Evolutionary conservation across 2,113 vertebrate species (phyloP).

Genomic region (Okapia johnstoni): DNA sequence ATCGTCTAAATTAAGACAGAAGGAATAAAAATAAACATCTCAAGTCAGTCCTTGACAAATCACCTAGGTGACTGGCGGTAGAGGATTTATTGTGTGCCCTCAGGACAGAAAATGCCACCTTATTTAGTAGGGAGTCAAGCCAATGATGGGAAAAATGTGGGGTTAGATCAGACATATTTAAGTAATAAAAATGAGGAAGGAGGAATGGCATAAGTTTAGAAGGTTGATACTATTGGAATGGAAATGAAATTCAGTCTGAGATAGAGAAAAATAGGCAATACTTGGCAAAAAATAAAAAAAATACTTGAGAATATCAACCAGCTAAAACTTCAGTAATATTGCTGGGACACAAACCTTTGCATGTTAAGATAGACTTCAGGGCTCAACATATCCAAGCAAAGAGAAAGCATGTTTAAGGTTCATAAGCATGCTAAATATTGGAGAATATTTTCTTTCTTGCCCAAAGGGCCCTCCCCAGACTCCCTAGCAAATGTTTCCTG

Average conservation of each 20-base stretch:
- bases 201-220: not conserved
- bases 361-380: not conserved
- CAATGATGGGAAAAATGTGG: not conserved
- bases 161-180: not conserved
- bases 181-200: not conserved
- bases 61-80: not conserved
- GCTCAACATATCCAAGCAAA: not conserved
- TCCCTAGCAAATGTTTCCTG: not conserved
- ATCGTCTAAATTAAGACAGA: not conserved
- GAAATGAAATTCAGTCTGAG: not conserved
- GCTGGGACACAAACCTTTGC: not conserved
- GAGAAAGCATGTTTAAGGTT: not conserved
- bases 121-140: not conserved
- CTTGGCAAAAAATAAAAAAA: not conserved
- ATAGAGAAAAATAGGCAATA: not conserved
- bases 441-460: not conserved
- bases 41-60: not conserved
- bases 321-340: not conserved
- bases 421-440: not conserved
- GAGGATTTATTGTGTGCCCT: not conserved
- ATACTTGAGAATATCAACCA: not conserved
- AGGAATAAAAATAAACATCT: not conserved
- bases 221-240: not conserved
- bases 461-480: not conserved
- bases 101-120: not conserved